Percentiles rank a stretch among this genome's conserved stretches.
Conservation (phyloP, 2,113 vertebrate species). For the Oreotrochilus melanogaster region DNA sequence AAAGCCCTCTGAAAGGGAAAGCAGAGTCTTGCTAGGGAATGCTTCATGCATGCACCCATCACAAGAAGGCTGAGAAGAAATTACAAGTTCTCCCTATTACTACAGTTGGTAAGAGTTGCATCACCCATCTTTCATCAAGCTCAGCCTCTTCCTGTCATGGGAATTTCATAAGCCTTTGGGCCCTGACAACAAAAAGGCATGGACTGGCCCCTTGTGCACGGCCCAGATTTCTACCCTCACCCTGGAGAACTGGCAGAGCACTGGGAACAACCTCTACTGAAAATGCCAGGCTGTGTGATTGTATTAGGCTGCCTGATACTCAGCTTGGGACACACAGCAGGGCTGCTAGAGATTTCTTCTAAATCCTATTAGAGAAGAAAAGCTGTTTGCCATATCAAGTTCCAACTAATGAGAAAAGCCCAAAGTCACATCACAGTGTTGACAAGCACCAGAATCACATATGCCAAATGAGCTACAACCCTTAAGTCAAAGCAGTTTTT, state of each 20-base stretch:
- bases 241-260: neutral
- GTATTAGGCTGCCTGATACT: neutral
- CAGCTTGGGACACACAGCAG: neutral
- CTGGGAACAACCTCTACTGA: neutral
- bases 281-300: neutral
- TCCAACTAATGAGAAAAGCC: neutral
- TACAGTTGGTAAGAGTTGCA: neutral
- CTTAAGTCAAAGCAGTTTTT: neutral
- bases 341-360: neutral
- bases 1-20: neutral
- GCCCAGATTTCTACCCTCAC: neutral
- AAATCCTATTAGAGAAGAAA: neutral
- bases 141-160: neutral
- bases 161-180: neutral
- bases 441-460: neutral
- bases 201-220: neutral
- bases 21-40: neutral
- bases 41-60: neutral
- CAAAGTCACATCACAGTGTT: neutral
- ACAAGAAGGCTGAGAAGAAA: neutral
- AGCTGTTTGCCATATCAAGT: neutral
- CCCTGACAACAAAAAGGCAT: neutral
- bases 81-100: rapidly evolving
- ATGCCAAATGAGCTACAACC: neutral
- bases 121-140: neutral